Evolutionary conservation across 2,888 invertebrate species (phyloP), one percentile per base, ranked within the genome.

Genomic region (Eupithecia vulgata): DNA sequence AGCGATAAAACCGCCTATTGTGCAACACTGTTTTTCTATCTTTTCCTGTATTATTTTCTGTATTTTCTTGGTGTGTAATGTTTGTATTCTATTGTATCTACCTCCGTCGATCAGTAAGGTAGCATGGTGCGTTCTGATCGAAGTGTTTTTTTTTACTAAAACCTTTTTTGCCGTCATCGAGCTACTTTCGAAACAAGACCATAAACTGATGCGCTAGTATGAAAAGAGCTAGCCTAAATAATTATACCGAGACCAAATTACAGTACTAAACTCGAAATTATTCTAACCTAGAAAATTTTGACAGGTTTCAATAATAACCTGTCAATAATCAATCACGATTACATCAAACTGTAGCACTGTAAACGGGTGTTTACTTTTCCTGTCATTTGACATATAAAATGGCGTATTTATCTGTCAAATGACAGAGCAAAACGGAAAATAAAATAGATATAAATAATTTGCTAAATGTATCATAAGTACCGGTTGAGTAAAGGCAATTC

Each of bases 401-500:
- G 34, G 61, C 30, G 61, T 15, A 57, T 59, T 17, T 6, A 61
- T 57, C n/a, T 64, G 10, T 64, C 37, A 64, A 61, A 64, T 64
- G 35, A 64, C n/a, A 64, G 35, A 64, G 12, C 37, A 37, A 62
- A 61, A n/a, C 7, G 4, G 21, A n/a, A 35, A 15, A 21, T 42
- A 65, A 13, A 5, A 65, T 65, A 65, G 5, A 65, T 64, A 35
- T 61, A 64, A 34, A 52, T 64, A 65, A 34, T 42, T 68, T 25
- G 61, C 59, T 61, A 68, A 7, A 10, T 34, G 42, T 68, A 68
- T 69, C 69, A 69, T 64, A 69, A 62, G 62, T 65, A 65, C 21
- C 21, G 37, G 65, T 65, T 40, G 40, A 40, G 3, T 25, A 25
- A 65, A 65, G 65, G 65, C 65, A 65, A 40, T 40, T 13, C 17